Percentiles rank a stretch among this genome's conserved stretches.
Evolutionary conservation across 2,113 vertebrate species (phyloP).

Genomic region (Xiphophorus maculatus): DNA sequence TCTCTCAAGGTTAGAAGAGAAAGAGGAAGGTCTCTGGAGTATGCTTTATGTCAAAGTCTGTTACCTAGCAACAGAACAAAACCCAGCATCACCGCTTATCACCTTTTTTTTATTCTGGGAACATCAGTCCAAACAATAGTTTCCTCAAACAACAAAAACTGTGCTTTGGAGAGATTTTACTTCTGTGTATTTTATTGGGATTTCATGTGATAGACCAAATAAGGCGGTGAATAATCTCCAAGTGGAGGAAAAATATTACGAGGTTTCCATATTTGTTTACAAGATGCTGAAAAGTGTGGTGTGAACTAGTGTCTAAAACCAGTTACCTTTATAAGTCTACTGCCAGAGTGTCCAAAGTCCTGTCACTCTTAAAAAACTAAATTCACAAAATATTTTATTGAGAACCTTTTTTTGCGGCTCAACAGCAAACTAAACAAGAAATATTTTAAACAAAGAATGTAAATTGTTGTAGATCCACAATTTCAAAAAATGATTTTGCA

Average conservation of each 20-base stretch:
- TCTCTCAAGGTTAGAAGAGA: constrained; percentile 24
- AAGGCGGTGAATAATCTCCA: too few species aligned
- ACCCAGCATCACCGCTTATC: neutral
- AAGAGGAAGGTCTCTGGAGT: constrained; percentile 21
- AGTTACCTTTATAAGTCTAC: too few species aligned
- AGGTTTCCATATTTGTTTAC: neutral
- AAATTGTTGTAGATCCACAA: too few species aligned
- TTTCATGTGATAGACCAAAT: neutral
- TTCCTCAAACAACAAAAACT: neutral
- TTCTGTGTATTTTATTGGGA: neutral
- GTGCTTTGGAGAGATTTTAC: neutral
- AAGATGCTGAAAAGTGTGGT: neutral
- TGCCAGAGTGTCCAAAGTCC: too few species aligned
- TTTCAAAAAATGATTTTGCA: too few species aligned
- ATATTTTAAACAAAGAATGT: too few species aligned
- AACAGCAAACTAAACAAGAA: too few species aligned
- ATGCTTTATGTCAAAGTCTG: constrained; percentile 45
- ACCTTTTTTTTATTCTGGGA: neutral
- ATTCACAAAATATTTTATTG: too few species aligned
- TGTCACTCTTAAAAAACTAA: too few species aligned
- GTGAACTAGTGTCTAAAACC: neutral
- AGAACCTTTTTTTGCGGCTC: too few species aligned
- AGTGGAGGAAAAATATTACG: neutral
- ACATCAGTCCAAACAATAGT: neutral
- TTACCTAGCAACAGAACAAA: constrained; percentile 69